phyloP scores from a whole-genome alignment of 2,888 invertebrate genomes.

The Agriopis leucophaearia region DNA sequence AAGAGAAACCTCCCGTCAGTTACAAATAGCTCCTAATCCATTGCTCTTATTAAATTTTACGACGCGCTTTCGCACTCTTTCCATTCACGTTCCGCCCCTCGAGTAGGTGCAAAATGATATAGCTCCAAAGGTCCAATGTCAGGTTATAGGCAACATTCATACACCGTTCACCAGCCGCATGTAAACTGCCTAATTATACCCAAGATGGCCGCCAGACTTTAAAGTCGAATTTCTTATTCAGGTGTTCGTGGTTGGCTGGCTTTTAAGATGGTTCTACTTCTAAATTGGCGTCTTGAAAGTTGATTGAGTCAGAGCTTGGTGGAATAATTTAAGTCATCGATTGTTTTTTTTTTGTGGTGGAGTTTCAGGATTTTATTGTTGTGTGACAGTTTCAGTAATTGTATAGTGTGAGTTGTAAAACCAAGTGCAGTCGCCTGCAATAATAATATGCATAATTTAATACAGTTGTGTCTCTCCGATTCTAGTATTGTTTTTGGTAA shows the following conservation, averaged over 20 bases:
- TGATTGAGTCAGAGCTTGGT: conserved; percentile 26
- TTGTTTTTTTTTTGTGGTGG: background rate
- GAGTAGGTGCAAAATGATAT: conserved; percentile 84
- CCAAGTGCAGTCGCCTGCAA: too few relatives aligned
- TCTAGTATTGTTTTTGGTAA: too few relatives aligned
- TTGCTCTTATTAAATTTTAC: conserved; percentile 71
- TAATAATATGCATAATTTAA: too few relatives aligned
- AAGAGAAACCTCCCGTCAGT: conserved; percentile 24
- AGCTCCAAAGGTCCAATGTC: conserved; percentile 84
- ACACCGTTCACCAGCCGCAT: conserved; percentile 76
- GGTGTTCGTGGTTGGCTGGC: conserved; percentile 62
- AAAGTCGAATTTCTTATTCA: conserved; percentile 44
- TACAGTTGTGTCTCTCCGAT: too few relatives aligned
- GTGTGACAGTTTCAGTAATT: too few relatives aligned
- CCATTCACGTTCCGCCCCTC: conserved; percentile 56
- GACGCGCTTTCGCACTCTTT: conserved; percentile 64
- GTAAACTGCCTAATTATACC: conserved; percentile 82
- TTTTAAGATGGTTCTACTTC: conserved; percentile 47
- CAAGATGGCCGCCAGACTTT: conserved; percentile 71
- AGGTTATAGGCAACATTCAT: conserved; percentile 86
- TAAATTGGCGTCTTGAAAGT: conserved; percentile 42
- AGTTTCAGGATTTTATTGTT: background rate
- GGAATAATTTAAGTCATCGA: conserved; percentile 34
- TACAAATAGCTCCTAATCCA: conserved; percentile 45
- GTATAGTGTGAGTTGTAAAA: too few relatives aligned